Conservation (phyloP, 2,888 invertebrate species). For the Diarsia dahlii region DNA sequence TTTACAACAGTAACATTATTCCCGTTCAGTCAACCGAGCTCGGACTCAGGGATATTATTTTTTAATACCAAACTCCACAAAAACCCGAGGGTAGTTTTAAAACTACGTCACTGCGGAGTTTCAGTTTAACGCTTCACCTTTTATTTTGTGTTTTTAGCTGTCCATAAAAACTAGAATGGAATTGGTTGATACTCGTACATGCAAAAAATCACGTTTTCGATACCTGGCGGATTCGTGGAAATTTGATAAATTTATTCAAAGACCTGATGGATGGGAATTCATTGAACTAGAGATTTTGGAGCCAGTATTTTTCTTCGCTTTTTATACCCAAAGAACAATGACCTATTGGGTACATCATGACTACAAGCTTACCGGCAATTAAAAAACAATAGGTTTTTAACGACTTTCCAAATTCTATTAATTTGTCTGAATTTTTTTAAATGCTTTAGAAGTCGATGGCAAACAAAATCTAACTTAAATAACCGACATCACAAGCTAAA, state of each 20-base stretch:
- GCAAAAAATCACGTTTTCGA: slow-evolving; percentile 18
- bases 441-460: too few relatives aligned
- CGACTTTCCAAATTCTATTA: too few relatives aligned
- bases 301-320: too few relatives aligned
- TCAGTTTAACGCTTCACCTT: not conserved
- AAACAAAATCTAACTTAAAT: too few relatives aligned
- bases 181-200: slow-evolving; percentile 34
- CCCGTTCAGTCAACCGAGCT: slow-evolving; percentile 8
- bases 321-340: too few relatives aligned
- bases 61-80: slow-evolving; percentile 16
- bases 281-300: not conserved
- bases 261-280: not conserved
- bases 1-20: slow-evolving; percentile 24
- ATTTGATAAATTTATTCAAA: slow-evolving; percentile 13
- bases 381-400: not conserved
- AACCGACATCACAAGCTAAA: too few relatives aligned
- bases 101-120: slow-evolving; percentile 16
- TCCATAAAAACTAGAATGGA: slow-evolving; percentile 25
- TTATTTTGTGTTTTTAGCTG: slow-evolving; percentile 22
- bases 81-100: slow-evolving; percentile 27
- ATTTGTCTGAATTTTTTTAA: too few relatives aligned
- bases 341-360: too few relatives aligned
- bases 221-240: not conserved
- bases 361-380: not conserved
- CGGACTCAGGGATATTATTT: slow-evolving; percentile 28